phyloP scores from a whole-genome alignment of 1,140 invertebrate genomes.

The Heliothis subflexa region DNA sequence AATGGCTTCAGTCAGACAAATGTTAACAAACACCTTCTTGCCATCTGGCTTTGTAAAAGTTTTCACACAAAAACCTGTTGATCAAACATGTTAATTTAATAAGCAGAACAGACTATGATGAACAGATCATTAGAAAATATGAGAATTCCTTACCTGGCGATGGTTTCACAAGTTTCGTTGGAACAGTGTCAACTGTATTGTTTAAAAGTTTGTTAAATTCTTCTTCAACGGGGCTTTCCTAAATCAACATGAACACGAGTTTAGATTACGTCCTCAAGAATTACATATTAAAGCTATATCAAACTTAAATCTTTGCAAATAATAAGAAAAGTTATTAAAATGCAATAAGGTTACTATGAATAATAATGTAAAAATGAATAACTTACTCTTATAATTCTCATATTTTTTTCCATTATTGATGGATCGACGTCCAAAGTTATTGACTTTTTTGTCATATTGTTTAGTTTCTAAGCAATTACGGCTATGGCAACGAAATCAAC shows the following conservation, averaged over 20 bases:
- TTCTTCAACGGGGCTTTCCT: constrained; percentile 78
- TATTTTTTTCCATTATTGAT: constrained; percentile 82
- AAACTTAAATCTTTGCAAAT: not conserved
- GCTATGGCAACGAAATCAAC: constrained; percentile 38
- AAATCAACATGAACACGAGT: constrained; percentile 45
- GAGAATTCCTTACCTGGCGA: constrained; percentile 66
- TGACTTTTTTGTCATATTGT: constrained; percentile 78
- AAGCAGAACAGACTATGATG: too few relatives aligned
- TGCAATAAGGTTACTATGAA: too few relatives aligned
- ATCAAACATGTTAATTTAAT: constrained; percentile 45
- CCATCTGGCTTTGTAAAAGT: constrained; percentile 89
- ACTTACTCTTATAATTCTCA: constrained; percentile 79
- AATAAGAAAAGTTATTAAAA: too few relatives aligned
- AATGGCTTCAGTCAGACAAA: constrained; percentile 92
- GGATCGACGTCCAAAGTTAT: constrained; percentile 82
- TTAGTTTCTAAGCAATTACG: constrained; percentile 30
- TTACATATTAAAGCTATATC: not conserved
- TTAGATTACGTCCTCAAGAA: not conserved
- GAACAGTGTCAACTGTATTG: constrained; percentile 65
- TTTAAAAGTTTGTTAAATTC: constrained; percentile 79
- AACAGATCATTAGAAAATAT: not conserved
- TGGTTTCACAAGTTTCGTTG: constrained; percentile 76
- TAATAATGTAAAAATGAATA: not conserved
- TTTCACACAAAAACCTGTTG: constrained; percentile 94
- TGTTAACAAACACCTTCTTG: constrained; percentile 93